These are phyloP conservation scores for Acropternis orthonyx DNA, from an alignment of 2,797 vertebrate genomes.

Conservation along the genomic window DNA sequence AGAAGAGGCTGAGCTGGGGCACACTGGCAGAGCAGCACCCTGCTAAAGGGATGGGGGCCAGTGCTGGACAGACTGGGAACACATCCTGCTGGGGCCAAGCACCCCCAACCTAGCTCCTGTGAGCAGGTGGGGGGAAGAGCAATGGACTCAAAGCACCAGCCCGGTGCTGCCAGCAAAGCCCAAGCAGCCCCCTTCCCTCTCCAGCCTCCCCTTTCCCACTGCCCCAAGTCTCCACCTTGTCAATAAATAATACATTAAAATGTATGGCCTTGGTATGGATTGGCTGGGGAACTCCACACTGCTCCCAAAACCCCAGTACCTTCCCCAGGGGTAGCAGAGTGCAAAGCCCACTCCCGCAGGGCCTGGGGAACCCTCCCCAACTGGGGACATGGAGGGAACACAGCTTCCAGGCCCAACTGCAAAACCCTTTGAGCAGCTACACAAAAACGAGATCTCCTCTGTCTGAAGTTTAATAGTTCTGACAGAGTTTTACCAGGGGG, in stretches of 20 bases:
- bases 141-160: neutral
- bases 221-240: neutral
- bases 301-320: neutral
- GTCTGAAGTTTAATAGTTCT: conserved; percentile 28
- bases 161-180: neutral
- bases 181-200: neutral
- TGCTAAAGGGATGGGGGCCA: neutral
- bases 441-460: neutral
- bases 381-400: neutral
- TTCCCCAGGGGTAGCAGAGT: neutral
- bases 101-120: neutral
- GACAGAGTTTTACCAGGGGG: conserved; percentile 47
- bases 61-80: neutral
- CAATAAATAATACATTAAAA: conserved; percentile 49
- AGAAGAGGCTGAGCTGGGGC: neutral
- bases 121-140: neutral
- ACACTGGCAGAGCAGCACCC: fast-evolving
- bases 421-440: neutral
- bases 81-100: neutral
- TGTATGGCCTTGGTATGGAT: neutral
- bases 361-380: fast-evolving
- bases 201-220: neutral
- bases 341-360: neutral
- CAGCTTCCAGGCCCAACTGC: neutral
- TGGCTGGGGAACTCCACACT: neutral